Percentiles rank a stretch among this genome's conserved stretches.
phyloP scores from a whole-genome alignment of 1,140 invertebrate species.

The Lamellibrachia luymesi region DNA sequence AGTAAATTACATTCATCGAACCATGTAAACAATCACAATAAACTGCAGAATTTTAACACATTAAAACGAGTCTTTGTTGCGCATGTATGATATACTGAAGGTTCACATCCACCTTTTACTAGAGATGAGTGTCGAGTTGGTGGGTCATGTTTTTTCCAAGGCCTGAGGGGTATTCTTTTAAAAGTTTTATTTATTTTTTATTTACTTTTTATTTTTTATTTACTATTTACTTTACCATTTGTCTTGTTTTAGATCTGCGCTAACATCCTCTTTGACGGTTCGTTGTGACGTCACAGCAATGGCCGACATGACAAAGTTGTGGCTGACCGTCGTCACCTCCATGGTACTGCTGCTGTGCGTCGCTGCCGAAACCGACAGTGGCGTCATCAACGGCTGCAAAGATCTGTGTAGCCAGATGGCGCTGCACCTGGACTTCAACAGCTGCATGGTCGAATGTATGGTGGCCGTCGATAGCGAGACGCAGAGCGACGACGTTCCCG shows the following conservation, averaged over 20 bases:
- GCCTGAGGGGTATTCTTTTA: no score
- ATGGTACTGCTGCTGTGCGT: neutral
- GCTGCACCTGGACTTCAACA: neutral
- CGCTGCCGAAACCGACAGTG: neutral
- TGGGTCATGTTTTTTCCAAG: no score
- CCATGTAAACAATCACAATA: no score
- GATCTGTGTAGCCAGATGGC: neutral
- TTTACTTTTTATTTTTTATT: neutral
- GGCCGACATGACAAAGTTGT: neutral
- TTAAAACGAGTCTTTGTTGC: no score
- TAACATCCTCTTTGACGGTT: neutral
- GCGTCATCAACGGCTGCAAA: neutral
- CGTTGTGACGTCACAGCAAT: slow-evolving; percentile 3
- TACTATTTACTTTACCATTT: neutral
- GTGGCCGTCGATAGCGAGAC: neutral
- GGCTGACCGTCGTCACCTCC: neutral
- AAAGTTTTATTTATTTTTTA: neutral
- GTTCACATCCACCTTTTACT: no score
- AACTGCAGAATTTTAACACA: no score
- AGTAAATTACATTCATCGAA: no score
- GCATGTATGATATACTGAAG: no score
- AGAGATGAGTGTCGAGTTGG: no score
- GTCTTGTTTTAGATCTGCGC: neutral
- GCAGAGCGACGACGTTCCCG: neutral
- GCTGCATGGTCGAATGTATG: neutral